These are phyloP conservation scores for Dinoponera quadriceps DNA, from an alignment of 1,140 invertebrate species.

Conservation along the genomic window DNA sequence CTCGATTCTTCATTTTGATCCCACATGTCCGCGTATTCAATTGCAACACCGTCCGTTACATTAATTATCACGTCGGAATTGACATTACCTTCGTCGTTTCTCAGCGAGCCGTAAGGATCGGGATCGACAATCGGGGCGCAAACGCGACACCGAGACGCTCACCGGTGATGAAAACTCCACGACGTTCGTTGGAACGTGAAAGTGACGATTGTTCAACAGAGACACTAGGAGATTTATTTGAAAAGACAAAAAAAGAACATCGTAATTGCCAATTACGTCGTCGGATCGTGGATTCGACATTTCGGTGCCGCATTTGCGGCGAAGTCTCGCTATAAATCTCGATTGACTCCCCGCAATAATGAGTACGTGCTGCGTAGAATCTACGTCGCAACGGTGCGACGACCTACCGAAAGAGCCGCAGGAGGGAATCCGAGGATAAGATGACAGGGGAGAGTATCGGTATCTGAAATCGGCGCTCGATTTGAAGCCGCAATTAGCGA, in stretches of 20 bases:
- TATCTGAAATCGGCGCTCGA: slow-evolving; percentile 17
- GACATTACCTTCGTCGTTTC: neutral
- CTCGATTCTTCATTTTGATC: slow-evolving; percentile 34
- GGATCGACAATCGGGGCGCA: neutral
- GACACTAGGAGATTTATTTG: neutral
- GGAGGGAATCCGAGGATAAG: slow-evolving; percentile 10
- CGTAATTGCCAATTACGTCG: neutral
- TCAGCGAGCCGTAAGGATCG: neutral
- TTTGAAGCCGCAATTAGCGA: neutral
- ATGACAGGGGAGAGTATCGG: slow-evolving; percentile 16
- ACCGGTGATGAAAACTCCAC: neutral
- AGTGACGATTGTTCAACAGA: neutral
- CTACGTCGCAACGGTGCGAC: neutral
- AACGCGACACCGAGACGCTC: neutral
- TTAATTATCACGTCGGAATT: slow-evolving; percentile 23
- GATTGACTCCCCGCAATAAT: slow-evolving; percentile 17
- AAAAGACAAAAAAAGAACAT: too few relatives aligned
- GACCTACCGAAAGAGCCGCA: neutral
- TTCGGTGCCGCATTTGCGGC: neutral
- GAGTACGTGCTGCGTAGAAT: neutral
- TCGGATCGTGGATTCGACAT: neutral
- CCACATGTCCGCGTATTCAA: neutral
- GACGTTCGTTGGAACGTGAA: neutral
- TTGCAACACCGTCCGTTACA: neutral
- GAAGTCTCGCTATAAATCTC: neutral